Conservation (phyloP, 2,113 vertebrate species). For the Stercorarius parasiticus region DNA sequence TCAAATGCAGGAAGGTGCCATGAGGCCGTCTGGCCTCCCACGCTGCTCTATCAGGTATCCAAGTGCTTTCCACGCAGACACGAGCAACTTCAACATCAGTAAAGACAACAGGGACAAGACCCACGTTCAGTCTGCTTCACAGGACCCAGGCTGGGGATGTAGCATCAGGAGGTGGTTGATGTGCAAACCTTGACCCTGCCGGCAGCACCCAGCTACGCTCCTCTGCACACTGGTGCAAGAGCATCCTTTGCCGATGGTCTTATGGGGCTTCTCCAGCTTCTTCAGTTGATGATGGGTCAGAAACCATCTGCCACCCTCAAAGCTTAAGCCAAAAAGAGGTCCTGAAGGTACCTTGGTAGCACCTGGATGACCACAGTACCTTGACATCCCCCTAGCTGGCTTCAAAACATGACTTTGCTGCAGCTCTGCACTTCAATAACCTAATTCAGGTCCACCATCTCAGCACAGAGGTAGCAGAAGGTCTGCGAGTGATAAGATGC, state of each 20-base stretch:
- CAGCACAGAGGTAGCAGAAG: accelerated
- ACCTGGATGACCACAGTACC: background rate
- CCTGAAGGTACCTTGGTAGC: background rate
- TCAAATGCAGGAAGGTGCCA: background rate
- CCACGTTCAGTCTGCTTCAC: accelerated
- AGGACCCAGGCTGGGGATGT: background rate
- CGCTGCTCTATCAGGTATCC: background rate
- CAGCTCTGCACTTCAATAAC: background rate
- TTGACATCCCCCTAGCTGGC: no score
- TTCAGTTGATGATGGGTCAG: background rate
- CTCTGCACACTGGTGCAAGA: accelerated
- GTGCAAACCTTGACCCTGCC: background rate
- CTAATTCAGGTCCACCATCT: background rate
- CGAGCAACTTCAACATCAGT: background rate
- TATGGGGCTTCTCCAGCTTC: background rate
- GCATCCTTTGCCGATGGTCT: accelerated
- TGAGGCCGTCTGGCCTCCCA: background rate
- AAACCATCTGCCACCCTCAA: background rate
- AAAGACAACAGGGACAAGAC: accelerated
- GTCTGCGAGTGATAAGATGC: background rate
- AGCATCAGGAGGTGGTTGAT: background rate
- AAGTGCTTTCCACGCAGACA: background rate
- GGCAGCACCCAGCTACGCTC: background rate
- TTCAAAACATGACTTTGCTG: background rate
- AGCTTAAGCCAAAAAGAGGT: background rate